These are phyloP conservation scores for Dolichopus griseipennis DNA, from an alignment of 2,888 invertebrate genomes.

Conservation along the genomic window DNA sequence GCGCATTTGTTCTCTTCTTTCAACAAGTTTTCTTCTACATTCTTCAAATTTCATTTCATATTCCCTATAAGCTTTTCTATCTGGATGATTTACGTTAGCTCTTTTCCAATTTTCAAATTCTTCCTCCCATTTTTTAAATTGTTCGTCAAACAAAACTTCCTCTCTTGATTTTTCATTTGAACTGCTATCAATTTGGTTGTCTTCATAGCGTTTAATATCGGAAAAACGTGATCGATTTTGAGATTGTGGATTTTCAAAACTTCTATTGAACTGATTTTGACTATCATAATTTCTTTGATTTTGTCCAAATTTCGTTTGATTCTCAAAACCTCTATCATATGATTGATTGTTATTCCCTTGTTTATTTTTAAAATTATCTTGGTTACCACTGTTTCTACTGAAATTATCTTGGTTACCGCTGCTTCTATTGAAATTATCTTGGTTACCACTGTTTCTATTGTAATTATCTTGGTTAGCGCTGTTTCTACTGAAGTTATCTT, in stretches of 20 bases:
- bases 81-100: slow-evolving; percentile 85
- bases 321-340: background rate
- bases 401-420: background rate
- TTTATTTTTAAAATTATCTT: background rate
- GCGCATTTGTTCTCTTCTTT: slow-evolving; percentile 74
- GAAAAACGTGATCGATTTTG: background rate
- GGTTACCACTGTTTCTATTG: too few species aligned
- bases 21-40: slow-evolving; percentile 68
- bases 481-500: background rate
- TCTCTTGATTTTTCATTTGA: slow-evolving; percentile 41
- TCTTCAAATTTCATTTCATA: slow-evolving; percentile 85
- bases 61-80: slow-evolving; percentile 72
- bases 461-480: too few species aligned
- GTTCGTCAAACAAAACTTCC: slow-evolving; percentile 77
- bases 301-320: background rate
- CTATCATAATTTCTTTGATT: slow-evolving; percentile 13
- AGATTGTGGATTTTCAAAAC: slow-evolving; percentile 1
- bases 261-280: slow-evolving; percentile 11
- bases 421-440: background rate
- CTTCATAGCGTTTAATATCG: background rate
- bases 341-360: background rate
- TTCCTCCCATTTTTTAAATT: slow-evolving; percentile 85
- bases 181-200: background rate
- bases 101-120: slow-evolving; percentile 87
- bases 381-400: background rate